phyloP scores from a whole-genome alignment of 2,888 invertebrate species.

The Drosophila cognata region DNA sequence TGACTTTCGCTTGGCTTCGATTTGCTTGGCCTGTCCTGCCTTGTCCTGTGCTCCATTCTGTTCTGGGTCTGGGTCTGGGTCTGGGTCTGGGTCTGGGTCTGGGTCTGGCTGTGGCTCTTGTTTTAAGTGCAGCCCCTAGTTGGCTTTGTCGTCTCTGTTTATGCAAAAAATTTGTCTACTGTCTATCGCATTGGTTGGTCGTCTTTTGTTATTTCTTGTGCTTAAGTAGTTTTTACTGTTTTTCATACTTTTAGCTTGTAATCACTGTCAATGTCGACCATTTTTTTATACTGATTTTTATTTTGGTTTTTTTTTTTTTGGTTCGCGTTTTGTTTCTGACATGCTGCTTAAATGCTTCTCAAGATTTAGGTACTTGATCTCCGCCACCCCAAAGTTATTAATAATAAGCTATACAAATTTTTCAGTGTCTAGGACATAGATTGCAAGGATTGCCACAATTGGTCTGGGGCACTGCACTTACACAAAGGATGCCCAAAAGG shows the following conservation, averaged over 20 bases:
- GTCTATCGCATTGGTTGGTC: slow-evolving; percentile 39
- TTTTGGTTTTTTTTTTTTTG: slow-evolving; percentile 1
- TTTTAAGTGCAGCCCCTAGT: slow-evolving; percentile 78
- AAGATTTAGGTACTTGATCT: slow-evolving; percentile 81
- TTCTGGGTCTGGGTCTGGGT: slow-evolving; percentile 18
- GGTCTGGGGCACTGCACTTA: slow-evolving; percentile 53
- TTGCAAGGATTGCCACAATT: slow-evolving; percentile 45
- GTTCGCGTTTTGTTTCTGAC: slow-evolving; percentile 73
- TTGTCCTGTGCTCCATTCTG: slow-evolving; percentile 24
- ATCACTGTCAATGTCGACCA: slow-evolving; percentile 79
- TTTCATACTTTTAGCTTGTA: slow-evolving; percentile 81
- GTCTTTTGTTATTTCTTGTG: slow-evolving; percentile 78
- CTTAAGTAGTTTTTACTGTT: slow-evolving; percentile 82
- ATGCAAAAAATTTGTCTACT: slow-evolving; percentile 81
- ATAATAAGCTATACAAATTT: slow-evolving; percentile 81
- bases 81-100: slow-evolving; percentile 17
- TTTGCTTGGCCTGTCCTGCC: slow-evolving; percentile 30
- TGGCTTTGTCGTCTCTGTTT: slow-evolving; percentile 81
- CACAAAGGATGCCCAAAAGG: slow-evolving; percentile 58
- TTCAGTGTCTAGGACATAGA: slow-evolving; percentile 70
- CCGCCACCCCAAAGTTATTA: slow-evolving; percentile 74
- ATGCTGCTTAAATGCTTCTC: slow-evolving; percentile 79
- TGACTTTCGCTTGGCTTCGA: slow-evolving; percentile 62
- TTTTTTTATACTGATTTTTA: slow-evolving; percentile 32
- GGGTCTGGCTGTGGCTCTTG: slow-evolving; percentile 56